Evolutionary conservation across 2,113 vertebrate genomes (phyloP), one percentile per base, ranked within the genome.

Genomic region (Centrocercus urophasianus): DNA sequence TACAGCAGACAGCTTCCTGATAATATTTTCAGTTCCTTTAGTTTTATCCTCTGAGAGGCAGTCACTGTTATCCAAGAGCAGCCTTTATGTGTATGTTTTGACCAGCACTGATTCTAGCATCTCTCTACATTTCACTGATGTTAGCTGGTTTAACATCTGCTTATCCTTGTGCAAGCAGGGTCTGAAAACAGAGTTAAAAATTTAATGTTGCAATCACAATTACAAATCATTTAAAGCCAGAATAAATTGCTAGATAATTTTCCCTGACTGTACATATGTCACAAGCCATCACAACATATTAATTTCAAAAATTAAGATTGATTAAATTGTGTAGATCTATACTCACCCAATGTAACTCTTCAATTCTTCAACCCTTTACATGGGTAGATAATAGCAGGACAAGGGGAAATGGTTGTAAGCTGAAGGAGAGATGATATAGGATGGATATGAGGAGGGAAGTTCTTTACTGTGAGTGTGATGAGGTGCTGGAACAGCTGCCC

Each of bases 11-110:
- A 86, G 69, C 74, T 64, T 83, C 67, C 52, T 74, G 32, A 83
- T 27, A 77, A 27, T 40, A 81, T 93, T 93, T 93, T 89, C 50
- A 74, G 57, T 78, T 71, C 47, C 60, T 81, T 95, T 83, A 77
- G 78, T 93, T 91, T 95, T 61, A 60, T 61, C 22, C 72, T 86
- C 30, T 48, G 13, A 86, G 43, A 90, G 90, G 57, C 17, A 67
- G 48, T 5, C 40, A 83, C 88, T 90, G 72, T 89, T 86, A 86
- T 54, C 85, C 63, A 67, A 40, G 75, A 60, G 69, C 52, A 52
- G 72, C 72, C 88, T 72, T 43, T 75, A 43, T 50, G 56, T 81
- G 3, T n/a, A 74, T 72, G 76, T 84, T 94, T 88, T 88, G 80
- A 74, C 76, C 93, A 83, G 79, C 76, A 90, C 25, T 1, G 2